Percentiles rank a stretch among this genome's conserved stretches.
These are phyloP conservation scores for Drosophila fulvimacula DNA, from an alignment of 2,888 invertebrate species.

Conservation along the genomic window DNA sequence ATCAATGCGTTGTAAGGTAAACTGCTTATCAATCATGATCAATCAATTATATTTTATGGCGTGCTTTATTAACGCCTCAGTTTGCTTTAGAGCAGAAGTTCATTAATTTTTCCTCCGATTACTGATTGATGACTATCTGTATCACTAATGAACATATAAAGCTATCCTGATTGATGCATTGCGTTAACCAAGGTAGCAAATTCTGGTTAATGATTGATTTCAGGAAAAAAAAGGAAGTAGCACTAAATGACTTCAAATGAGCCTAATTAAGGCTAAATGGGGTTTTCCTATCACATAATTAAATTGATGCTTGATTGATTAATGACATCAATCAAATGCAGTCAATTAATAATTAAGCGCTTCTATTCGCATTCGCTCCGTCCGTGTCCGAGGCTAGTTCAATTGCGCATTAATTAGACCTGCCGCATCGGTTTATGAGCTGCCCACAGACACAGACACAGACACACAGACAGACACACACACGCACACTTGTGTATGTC, in stretches of 20 bases:
- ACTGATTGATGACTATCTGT: background rate
- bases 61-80: background rate
- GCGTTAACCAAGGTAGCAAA: background rate
- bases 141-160: background rate
- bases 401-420: conserved; percentile 56
- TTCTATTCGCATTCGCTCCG: conserved; percentile 31
- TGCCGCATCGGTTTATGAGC: conserved; percentile 43
- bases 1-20: no score
- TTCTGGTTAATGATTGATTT: background rate
- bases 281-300: background rate
- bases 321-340: conserved; percentile 27
- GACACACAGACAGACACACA: background rate
- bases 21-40: background rate
- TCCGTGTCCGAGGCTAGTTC: conserved; percentile 28
- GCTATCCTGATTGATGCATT: background rate
- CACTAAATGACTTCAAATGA: background rate
- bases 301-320: conserved; percentile 18
- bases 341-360: conserved; percentile 20
- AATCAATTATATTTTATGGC: background rate
- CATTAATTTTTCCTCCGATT: background rate
- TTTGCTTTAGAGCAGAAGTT: no score
- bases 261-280: background rate
- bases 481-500: background rate
- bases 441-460: conserved; percentile 14
- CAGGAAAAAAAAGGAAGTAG: background rate